A percentile compares a stretch with the other conserved stretches of the same genome.
These are phyloP conservation scores for Neotoxoptera formosana DNA, from an alignment of 1,140 invertebrate genomes.

Conservation along the genomic window DNA sequence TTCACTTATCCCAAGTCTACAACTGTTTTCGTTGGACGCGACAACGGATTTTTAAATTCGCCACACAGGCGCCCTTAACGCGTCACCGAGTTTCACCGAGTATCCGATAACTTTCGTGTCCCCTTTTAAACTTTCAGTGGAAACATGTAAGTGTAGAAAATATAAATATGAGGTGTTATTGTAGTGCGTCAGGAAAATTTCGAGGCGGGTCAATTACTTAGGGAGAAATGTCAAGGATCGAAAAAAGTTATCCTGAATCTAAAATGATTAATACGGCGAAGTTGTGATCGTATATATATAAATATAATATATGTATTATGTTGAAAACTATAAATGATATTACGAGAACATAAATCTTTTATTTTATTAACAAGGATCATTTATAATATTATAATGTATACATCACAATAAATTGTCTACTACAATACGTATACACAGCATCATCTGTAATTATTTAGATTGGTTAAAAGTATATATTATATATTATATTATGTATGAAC, in stretches of 20 bases:
- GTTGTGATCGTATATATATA: neutral
- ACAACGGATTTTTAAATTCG: slow-evolving; percentile 32
- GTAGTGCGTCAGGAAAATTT: neutral
- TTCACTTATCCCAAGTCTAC: neutral
- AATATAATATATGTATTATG: neutral
- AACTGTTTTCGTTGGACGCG: neutral
- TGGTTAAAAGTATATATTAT: neutral
- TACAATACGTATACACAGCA: neutral
- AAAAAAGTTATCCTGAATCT: slow-evolving; percentile 12
- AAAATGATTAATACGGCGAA: slow-evolving; percentile 7
- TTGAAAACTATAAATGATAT: slow-evolving; percentile 2
- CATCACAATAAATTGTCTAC: neutral
- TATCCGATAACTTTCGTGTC: slow-evolving; percentile 11
- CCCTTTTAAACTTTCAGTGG: neutral
- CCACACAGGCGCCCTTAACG: slow-evolving; percentile 24
- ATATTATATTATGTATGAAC: neutral
- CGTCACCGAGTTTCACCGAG: neutral
- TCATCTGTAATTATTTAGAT: neutral
- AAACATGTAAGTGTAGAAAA: slow-evolving; percentile 7
- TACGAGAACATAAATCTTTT: neutral
- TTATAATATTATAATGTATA: neutral
- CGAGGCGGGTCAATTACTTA: slow-evolving; percentile 31
- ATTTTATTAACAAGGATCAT: neutral
- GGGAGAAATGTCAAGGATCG: neutral
- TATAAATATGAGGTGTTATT: slow-evolving; percentile 40